These are phyloP conservation scores for Drosophila infuscata DNA, from an alignment of 2,888 invertebrate species.

Conservation along the genomic window DNA sequence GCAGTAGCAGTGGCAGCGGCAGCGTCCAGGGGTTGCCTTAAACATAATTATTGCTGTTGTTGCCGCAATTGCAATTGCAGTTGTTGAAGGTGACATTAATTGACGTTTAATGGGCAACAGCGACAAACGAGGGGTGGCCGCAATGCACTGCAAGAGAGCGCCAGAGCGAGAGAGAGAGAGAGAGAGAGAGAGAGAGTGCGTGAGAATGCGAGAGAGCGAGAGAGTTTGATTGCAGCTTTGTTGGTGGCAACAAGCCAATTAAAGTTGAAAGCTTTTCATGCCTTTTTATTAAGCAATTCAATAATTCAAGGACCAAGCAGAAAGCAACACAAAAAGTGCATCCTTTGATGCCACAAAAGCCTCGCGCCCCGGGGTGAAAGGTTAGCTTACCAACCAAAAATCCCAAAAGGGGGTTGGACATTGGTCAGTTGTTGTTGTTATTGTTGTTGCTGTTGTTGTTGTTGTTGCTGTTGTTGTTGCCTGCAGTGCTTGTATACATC, in stretches of 20 bases:
- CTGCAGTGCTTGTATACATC: conserved; percentile 16
- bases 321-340: conserved; percentile 57
- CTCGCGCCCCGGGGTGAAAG: conserved; percentile 38
- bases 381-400: conserved; percentile 34
- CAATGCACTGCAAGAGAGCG: conserved; percentile 10
- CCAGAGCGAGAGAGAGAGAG: not conserved
- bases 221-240: conserved; percentile 5
- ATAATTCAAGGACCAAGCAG: conserved; percentile 36
- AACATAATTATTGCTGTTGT: conserved; percentile 11
- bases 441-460: not conserved
- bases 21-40: conserved; percentile 24
- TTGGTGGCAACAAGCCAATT: conserved; percentile 47
- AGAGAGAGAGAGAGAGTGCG: not conserved
- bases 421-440: conserved; percentile 20
- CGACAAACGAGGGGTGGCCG: conserved; percentile 26
- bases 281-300: conserved; percentile 51
- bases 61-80: conserved; percentile 66
- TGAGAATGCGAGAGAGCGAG: not conserved
- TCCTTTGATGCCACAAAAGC: conserved; percentile 38
- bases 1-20: conserved; percentile 3
- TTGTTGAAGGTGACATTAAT: conserved; percentile 79
- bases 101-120: conserved; percentile 68
- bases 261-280: conserved; percentile 51
- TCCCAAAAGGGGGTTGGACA: conserved; percentile 38
- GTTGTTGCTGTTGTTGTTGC: not conserved